These are phyloP conservation scores for Achroia grisella DNA, from an alignment of 1,140 invertebrate genomes.

Conservation along the genomic window DNA sequence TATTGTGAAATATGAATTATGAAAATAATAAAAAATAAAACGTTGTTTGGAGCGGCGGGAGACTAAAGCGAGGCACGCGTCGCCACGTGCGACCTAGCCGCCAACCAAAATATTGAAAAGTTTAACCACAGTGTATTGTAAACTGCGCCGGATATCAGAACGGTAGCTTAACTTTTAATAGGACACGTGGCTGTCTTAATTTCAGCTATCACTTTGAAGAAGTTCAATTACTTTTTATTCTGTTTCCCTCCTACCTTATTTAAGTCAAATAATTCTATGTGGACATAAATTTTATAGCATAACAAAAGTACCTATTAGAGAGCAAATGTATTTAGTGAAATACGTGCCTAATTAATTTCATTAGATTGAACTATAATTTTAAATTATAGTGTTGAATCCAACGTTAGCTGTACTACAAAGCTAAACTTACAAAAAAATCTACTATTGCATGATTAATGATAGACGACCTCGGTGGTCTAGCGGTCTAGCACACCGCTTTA, in stretches of 20 bases:
- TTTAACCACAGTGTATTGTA: conserved; percentile 51
- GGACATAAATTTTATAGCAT: too few relatives aligned
- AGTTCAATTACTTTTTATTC: conserved; percentile 28
- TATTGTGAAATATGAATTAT: conserved; percentile 72
- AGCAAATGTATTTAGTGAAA: too few relatives aligned
- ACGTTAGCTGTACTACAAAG: too few relatives aligned
- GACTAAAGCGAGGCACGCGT: conserved; percentile 58
- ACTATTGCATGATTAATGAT: too few relatives aligned
- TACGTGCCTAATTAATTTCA: too few relatives aligned
- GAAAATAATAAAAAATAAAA: conserved; percentile 73
- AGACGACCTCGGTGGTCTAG: too few relatives aligned
- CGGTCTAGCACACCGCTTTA: too few relatives aligned
- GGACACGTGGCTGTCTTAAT: conserved; percentile 60
- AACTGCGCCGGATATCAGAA: conserved; percentile 11
- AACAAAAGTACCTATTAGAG: too few relatives aligned
- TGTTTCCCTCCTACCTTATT: background rate
- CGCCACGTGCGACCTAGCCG: conserved; percentile 42
- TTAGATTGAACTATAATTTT: too few relatives aligned
- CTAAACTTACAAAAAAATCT: too few relatives aligned
- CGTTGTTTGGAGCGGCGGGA: conserved; percentile 36
- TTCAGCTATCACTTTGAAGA: conserved; percentile 39
- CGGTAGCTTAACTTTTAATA: conserved; percentile 31
- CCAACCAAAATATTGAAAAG: conserved; percentile 70
- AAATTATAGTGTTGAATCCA: too few relatives aligned
- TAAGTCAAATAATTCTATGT: too few relatives aligned